Conservation (phyloP, 23 tunicate species). For the Ciona savignyi region DNA sequence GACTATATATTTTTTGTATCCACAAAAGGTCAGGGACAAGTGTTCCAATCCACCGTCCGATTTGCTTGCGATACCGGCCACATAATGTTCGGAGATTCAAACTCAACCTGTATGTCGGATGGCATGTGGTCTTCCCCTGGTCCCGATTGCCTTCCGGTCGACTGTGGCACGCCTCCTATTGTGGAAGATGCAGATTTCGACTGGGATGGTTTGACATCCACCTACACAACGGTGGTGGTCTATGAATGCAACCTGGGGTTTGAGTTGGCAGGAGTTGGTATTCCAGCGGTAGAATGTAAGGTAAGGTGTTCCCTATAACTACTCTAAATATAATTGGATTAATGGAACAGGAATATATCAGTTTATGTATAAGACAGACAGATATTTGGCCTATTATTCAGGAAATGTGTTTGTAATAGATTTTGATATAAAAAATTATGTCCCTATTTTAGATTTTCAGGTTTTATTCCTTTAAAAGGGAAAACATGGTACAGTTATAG, state of each 20-base stretch:
- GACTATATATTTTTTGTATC: no score
- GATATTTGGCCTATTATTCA: no score
- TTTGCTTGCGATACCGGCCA: constrained; percentile 66
- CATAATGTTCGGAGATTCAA: constrained; percentile 23
- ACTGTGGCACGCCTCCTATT: constrained; percentile 60
- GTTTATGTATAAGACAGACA: no score
- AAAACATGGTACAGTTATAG: no score
- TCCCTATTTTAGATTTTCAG: no score
- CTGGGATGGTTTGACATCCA: constrained; percentile 19
- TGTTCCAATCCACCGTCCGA: constrained; percentile 29
- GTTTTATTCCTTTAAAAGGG: no score
- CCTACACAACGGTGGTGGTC: constrained; percentile 19
- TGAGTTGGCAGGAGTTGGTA: constrained; percentile 15
- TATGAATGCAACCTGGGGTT: constrained; percentile 51
- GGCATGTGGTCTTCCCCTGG: constrained; percentile 40
- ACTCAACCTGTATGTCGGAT: constrained; percentile 29
- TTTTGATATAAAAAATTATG: no score
- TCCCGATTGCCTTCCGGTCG: constrained; percentile 58
- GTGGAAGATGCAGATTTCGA: constrained; percentile 22
- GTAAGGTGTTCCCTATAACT: no score
- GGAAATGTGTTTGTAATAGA: no score
- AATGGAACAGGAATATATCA: no score
- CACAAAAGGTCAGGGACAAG: background rate
- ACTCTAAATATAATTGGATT: no score
- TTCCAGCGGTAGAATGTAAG: constrained; percentile 20